These are phyloP conservation scores for Luperina testacea DNA, from an alignment of 2,888 invertebrate genomes.

Conservation along the genomic window DNA sequence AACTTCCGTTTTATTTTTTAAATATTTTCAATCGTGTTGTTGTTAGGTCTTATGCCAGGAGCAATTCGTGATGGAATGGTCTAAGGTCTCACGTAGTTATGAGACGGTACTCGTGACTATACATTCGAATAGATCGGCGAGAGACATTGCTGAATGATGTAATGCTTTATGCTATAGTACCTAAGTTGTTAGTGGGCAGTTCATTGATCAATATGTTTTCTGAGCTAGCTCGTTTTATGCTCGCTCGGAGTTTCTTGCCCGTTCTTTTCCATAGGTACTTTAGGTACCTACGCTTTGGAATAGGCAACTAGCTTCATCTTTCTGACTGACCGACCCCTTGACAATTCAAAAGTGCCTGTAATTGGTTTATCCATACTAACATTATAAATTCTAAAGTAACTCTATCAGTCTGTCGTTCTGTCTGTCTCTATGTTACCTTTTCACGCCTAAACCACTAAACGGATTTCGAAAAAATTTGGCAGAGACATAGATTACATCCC, in stretches of 20 bases:
- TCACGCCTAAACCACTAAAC: too few species aligned
- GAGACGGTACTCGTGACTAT: slow-evolving; percentile 20
- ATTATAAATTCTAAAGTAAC: too few species aligned
- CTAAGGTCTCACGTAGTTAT: slow-evolving; percentile 18
- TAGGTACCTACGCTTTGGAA: background rate
- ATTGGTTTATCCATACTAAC: background rate
- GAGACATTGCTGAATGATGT: slow-evolving; percentile 6
- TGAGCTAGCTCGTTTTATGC: background rate
- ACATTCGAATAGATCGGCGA: slow-evolving; percentile 18
- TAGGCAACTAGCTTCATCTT: background rate
- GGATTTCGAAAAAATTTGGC: too few species aligned
- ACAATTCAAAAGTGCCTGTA: background rate
- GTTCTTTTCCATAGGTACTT: background rate
- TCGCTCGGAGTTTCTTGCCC: background rate
- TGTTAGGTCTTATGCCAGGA: slow-evolving; percentile 21
- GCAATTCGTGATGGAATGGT: slow-evolving; percentile 23
- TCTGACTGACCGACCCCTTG: background rate
- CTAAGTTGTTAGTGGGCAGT: background rate
- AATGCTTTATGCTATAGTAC: slow-evolving; percentile 23
- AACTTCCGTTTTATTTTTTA: slow-evolving; percentile 43
- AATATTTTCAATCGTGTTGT: slow-evolving; percentile 34
- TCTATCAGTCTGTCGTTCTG: too few species aligned
- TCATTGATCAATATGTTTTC: background rate
- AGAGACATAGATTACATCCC: too few species aligned
- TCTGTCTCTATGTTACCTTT: too few species aligned